Conservation (phyloP, 2,797 vertebrate species). For the Siniperca undulata region DNA sequence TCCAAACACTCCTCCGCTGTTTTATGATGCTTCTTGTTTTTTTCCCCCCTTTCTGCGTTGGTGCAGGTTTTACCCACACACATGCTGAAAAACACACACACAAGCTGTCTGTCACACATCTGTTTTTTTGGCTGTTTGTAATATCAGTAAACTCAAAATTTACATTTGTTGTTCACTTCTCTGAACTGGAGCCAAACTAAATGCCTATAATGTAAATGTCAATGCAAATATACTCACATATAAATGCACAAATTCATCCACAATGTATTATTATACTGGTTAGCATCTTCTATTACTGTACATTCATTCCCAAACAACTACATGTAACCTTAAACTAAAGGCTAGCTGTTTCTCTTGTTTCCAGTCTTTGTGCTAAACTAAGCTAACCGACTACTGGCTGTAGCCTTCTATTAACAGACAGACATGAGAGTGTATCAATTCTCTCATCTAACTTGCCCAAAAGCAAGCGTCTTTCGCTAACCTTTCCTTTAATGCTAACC, state of each 20-base stretch:
- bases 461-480: background rate
- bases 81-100: conserved; percentile 7
- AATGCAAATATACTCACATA: background rate
- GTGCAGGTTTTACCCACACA: conserved; percentile 15
- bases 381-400: background rate
- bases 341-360: background rate
- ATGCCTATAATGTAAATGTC: background rate
- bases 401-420: background rate
- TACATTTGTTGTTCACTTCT: background rate
- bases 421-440: background rate
- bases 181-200: background rate
- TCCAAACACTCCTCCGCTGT: conserved; percentile 34
- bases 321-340: background rate
- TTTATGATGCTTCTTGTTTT: conserved; percentile 10
- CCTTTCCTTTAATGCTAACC: background rate
- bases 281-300: background rate
- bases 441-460: no score
- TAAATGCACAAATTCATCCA: background rate
- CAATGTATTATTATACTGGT: background rate
- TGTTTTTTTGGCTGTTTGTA: conserved; percentile 18
- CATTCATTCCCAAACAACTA: background rate
- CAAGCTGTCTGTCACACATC: conserved; percentile 15
- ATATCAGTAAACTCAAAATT: background rate
- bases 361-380: background rate
- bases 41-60: conserved; percentile 10